These are phyloP conservation scores for Ophion ellenae DNA, from an alignment of 2,888 invertebrate species.

Conservation along the genomic window DNA sequence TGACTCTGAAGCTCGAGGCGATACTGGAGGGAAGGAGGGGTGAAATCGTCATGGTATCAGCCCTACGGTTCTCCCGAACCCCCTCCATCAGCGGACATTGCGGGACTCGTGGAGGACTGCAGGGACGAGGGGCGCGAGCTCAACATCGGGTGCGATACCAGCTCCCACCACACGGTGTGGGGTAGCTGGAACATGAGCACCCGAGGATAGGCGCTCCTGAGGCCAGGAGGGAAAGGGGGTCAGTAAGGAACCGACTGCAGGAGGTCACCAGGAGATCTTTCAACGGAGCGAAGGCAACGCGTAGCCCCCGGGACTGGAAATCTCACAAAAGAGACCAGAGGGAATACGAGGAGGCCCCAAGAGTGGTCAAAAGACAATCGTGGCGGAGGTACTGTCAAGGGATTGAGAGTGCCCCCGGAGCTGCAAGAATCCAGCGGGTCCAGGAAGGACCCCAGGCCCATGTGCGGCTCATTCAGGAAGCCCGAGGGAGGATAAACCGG, in stretches of 20 bases:
- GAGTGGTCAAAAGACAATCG: background rate
- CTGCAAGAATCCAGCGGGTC: constrained; percentile 36
- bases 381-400: constrained; percentile 21
- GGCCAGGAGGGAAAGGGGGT: background rate
- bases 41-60: constrained; percentile 18
- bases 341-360: constrained; percentile 9
- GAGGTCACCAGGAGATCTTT: background rate
- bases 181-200: constrained; percentile 15
- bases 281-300: background rate
- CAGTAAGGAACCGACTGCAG: too few relatives aligned
- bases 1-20: constrained; percentile 9
- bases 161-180: constrained; percentile 27
- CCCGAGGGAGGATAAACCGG: background rate
- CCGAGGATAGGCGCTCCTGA: constrained; percentile 15
- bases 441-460: background rate
- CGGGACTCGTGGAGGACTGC: constrained; percentile 19
- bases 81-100: constrained; percentile 28
- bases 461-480: background rate
- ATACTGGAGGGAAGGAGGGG: constrained; percentile 22
- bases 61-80: constrained; percentile 3
- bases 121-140: background rate
- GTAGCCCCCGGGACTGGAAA: background rate
- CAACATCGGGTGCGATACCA: background rate
- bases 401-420: constrained; percentile 10
- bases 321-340: constrained; percentile 8